Evolutionary conservation across 2,113 vertebrate genomes (phyloP).

Genomic region (Numenius arquata): DNA sequence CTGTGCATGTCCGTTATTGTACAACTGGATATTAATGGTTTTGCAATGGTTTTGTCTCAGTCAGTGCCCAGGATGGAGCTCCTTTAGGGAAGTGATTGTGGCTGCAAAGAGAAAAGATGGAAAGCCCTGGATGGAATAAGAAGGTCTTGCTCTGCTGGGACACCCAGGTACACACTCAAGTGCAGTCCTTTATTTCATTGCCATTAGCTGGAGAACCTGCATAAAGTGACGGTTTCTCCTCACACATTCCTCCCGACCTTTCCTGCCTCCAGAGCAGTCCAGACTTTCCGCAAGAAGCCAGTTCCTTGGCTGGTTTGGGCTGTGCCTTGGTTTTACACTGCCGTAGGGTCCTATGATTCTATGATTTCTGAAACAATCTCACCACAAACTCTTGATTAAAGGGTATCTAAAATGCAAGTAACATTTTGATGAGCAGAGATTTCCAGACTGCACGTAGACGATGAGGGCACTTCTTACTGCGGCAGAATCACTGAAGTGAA

Average conservation of each 20-base stretch:
- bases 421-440: background rate
- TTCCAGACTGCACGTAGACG: rapidly evolving
- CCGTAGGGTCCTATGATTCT: background rate
- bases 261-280: background rate
- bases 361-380: background rate
- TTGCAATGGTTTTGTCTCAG: background rate
- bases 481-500: background rate
- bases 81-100: background rate
- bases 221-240: background rate
- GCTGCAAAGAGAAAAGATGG: no score
- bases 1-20: rapidly evolving
- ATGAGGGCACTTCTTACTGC: background rate
- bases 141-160: background rate
- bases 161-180: background rate
- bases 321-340: background rate
- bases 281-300: background rate
- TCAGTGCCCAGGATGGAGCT: background rate
- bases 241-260: background rate
- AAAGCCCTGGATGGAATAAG: background rate
- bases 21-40: background rate
- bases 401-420: background rate
- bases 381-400: background rate
- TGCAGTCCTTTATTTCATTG: background rate
- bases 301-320: background rate
- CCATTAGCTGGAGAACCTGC: background rate